Evolutionary conservation across 2,113 vertebrate genomes (phyloP), one percentile per base, ranked within the genome.

Genomic region (Calidris pugnax): DNA sequence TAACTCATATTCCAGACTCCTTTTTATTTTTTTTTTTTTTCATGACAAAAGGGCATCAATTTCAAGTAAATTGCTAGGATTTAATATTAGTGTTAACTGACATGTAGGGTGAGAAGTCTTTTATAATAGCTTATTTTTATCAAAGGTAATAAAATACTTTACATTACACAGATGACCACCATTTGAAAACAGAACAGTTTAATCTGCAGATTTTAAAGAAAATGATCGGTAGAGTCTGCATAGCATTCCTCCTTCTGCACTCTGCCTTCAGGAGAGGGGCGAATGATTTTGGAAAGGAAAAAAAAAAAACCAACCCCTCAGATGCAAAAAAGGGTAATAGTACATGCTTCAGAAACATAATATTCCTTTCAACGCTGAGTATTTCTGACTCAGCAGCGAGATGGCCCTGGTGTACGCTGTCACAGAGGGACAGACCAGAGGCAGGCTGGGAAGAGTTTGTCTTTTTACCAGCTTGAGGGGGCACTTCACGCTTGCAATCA

Each of bases 221-320:
- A 85, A 72, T 3, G 0, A 53, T 10, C 18, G 51, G 27, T 0
- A 74, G 32, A 51, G 15, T 16, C 47, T 32, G 13, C 7, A 14
- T 4, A 79, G 43, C 35, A 32, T 28, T 47, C 24, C n/a, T 77
- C 7, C 19, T 95, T 72, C 63, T n/a, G 30, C 15, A 32, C 20
- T 71, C 15, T 57, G 21, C 32, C 30, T 43, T 74, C 27, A 27
- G 2, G 4, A 62, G 24, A 66, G 35, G 14, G 21, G 12, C 84
- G 12, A 3, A n/a, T 9, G 21, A 66, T 41, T 37, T 57, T 0
- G 0, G 4, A 48, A 7, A 18, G 12, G 20, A 32, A 56, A 12
- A 53, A 35, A 32, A 30, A 47, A 73, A 22, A 39, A 39, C 37
- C 37, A 39, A 39, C 37, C 3, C 17, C 53, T 37, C 12, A 85